A percentile compares a stretch with the other conserved stretches of the same genome.
These are phyloP conservation scores for Choristoneura fumiferana DNA, from an alignment of 1,140 invertebrate species.

Conservation along the genomic window DNA sequence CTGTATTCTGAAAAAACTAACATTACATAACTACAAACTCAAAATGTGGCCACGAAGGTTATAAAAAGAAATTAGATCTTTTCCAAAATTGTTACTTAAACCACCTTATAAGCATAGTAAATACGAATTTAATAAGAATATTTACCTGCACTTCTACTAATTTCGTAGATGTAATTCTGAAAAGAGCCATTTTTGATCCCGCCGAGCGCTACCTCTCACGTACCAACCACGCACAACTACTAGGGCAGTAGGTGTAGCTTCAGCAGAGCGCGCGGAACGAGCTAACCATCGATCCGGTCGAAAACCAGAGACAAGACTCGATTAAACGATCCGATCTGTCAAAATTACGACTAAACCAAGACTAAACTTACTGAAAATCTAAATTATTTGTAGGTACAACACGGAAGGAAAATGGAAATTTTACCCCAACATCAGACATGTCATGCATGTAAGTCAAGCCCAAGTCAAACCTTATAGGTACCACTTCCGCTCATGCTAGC, in stretches of 20 bases:
- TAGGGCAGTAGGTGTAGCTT: background rate
- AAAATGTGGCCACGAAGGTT: constrained; percentile 59
- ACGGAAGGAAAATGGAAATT: too few relatives aligned
- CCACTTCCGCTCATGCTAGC: too few relatives aligned
- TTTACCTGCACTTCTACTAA: constrained; percentile 66
- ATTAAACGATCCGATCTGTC: constrained; percentile 6
- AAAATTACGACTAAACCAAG: too few relatives aligned
- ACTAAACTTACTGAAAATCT: too few relatives aligned
- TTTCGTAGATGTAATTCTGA: constrained; percentile 63
- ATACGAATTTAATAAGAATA: constrained; percentile 22
- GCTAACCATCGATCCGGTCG: constrained; percentile 49
- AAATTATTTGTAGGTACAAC: too few relatives aligned
- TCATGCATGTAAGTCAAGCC: too few relatives aligned
- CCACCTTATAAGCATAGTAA: background rate
- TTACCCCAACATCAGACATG: too few relatives aligned
- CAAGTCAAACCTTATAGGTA: too few relatives aligned
- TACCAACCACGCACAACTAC: constrained; percentile 54
- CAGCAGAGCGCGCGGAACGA: constrained; percentile 25
- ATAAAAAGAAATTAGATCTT: constrained; percentile 31
- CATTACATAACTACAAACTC: constrained; percentile 60
- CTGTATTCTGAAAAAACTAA: constrained; percentile 22
- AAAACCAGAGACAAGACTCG: background rate
- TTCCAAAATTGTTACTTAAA: constrained; percentile 20
- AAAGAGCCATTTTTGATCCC: constrained; percentile 67
- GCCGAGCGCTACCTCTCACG: constrained; percentile 57